Evolutionary conservation across 1,140 invertebrate species (phyloP).

Genomic region (Dufourea novaeangliae): DNA sequence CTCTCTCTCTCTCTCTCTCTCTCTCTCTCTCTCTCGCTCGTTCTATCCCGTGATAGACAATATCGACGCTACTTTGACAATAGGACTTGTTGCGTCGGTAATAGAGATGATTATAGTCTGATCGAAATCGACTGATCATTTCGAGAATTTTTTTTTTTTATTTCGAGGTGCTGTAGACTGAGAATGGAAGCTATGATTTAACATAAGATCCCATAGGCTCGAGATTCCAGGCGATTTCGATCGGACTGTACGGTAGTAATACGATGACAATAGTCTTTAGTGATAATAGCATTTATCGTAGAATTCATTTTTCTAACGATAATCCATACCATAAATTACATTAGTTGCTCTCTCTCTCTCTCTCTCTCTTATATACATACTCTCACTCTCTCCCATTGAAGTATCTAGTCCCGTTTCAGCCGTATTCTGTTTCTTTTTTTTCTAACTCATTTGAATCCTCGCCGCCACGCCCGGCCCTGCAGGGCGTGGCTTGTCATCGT

Average conservation of each 20-base stretch:
- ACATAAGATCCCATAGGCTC: too few relatives aligned
- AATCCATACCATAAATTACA: slow-evolving; percentile 74
- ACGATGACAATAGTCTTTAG: slow-evolving; percentile 60
- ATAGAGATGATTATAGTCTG: slow-evolving; percentile 57
- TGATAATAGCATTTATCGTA: slow-evolving; percentile 62
- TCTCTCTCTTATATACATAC: slow-evolving; percentile 5
- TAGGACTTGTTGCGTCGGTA: slow-evolving; percentile 70
- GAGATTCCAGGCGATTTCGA: neutral
- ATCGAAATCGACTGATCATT: neutral
- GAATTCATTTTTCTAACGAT: slow-evolving; percentile 65
- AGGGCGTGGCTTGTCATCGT: slow-evolving; percentile 55
- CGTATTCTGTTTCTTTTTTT: slow-evolving; percentile 48
- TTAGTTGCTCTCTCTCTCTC: slow-evolving; percentile 33
- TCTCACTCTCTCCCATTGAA: slow-evolving; percentile 14
- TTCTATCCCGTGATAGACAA: slow-evolving; percentile 74
- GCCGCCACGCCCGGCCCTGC: slow-evolving; percentile 27
- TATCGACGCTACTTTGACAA: slow-evolving; percentile 77
- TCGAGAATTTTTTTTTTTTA: too few relatives aligned
- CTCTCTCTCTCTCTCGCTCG: slow-evolving; percentile 51
- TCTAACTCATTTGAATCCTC: slow-evolving; percentile 26
- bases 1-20: slow-evolving; percentile 20
- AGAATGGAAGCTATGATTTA: too few relatives aligned
- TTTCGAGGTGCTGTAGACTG: too few relatives aligned
- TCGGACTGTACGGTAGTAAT: slow-evolving; percentile 46
- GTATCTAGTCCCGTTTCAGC: slow-evolving; percentile 21